phyloP scores from a whole-genome alignment of 2,888 invertebrate genomes.

The Heliothis peltigera region DNA sequence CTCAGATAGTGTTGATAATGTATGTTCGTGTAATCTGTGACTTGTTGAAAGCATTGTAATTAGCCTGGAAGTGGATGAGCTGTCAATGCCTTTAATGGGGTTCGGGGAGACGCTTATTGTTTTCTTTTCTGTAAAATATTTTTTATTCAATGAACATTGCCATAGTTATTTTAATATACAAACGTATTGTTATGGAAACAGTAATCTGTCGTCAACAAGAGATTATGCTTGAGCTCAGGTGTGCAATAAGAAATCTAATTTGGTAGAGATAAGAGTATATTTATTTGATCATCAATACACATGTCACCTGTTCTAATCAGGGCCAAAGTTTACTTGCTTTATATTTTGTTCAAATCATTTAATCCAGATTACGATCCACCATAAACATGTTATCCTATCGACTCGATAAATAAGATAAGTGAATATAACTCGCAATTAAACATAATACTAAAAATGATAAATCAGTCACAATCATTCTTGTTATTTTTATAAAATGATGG shows the following conservation, averaged over 20 bases:
- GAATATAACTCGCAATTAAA: background rate
- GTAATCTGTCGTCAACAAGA: background rate
- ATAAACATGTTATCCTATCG: background rate
- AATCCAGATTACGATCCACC: background rate
- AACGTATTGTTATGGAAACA: background rate
- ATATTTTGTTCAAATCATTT: background rate
- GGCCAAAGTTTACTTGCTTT: background rate
- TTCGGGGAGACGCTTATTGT: constrained; percentile 34
- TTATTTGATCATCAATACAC: background rate
- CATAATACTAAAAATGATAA: background rate
- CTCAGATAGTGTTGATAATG: constrained; percentile 58
- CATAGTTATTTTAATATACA: background rate
- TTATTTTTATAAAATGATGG: background rate
- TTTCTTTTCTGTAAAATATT: constrained; percentile 9
- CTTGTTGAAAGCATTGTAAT: constrained; percentile 67
- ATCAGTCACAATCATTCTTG: background rate
- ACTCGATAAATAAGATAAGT: constrained; percentile 1
- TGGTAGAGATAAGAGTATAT: background rate
- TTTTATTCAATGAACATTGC: background rate
- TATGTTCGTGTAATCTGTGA: constrained; percentile 60
- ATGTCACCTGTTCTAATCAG: background rate
- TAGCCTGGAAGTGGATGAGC: constrained; percentile 52
- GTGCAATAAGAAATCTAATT: background rate
- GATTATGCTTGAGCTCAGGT: background rate
- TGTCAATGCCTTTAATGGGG: constrained; percentile 55